Base-by-base conservation (phyloP, 2,113 vertebrate species). In the Festucalex cinctus region DNA sequence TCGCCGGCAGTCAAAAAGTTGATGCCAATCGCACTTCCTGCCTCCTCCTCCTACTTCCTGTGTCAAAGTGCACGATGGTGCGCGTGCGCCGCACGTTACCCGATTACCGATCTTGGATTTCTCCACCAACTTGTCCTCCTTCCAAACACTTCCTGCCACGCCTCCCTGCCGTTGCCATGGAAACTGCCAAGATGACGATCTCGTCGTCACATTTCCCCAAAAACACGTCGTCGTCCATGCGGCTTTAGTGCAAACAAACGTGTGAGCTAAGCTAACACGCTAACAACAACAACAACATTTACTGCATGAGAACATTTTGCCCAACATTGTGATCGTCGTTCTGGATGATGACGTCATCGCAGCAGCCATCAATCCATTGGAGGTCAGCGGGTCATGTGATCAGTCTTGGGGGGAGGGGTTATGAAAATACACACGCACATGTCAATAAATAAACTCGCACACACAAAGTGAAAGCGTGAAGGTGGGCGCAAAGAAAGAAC, bases 41-140 rank as follows among this genome's bases (percentile, higher is more conserved):
- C n/a, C 48, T 51, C n/a, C 8, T 9, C 9, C 20, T n/a, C n/a
- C 36, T 39, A 32, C 5, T 24, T 51, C 10, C 48, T 63, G 14
- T 26, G 6, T 62, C 13, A 62, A 62, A 62, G 60, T 62, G 60
- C 60, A 44, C 43, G 12, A 43, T 8, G 6, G 14, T 20, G 48
- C 48, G 20, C 8, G 48, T 48, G 44, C 44, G 10, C 20, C 7
- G 41, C 65, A 6, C 24, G 28, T 22, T 79, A 90, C 88, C 88
- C 85, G 85, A 79, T 73, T 78, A 78, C 79, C 78, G 88, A 88
- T 84, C 69, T 14, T 39, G 13, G 26, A 51, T 12, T n/a, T 51
- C 48, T 22, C 7, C 48, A 3, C 9, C 48, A 20, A 49, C 48
- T 22, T 20, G 9, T 9, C 48, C 22, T 22, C 48, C 48, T 10